These are phyloP conservation scores for Aleiodes sp. DNA, from an alignment of 1,140 invertebrate genomes.

Conservation along the genomic window DNA sequence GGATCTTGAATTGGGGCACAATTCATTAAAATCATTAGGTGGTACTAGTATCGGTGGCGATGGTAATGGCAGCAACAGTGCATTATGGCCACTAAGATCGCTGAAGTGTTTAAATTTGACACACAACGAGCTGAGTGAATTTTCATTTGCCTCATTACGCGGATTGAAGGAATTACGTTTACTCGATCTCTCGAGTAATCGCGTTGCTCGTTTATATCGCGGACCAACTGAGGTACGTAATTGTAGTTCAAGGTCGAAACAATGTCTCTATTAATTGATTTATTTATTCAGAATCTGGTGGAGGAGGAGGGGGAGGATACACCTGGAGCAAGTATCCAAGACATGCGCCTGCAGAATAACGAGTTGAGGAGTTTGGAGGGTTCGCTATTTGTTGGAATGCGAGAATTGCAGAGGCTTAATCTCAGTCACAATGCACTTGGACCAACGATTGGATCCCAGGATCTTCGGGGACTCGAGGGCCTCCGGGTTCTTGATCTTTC, in stretches of 20 bases:
- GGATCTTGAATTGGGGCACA: conserved; percentile 75
- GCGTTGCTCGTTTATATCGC: conserved; percentile 73
- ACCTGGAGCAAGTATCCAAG: conserved; percentile 70
- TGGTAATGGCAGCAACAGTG: conserved; percentile 69
- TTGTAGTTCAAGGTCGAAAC: not conserved
- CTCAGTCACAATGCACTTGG: conserved; percentile 77
- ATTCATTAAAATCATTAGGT: conserved; percentile 72
- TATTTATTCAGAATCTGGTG: conserved; percentile 71
- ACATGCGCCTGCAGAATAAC: conserved; percentile 79
- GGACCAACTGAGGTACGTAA: conserved; percentile 71
- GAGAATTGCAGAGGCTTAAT: conserved; percentile 75
- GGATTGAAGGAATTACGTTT: conserved; percentile 73
- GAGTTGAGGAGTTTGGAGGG: conserved; percentile 75
- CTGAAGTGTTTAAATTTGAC: conserved; percentile 77
- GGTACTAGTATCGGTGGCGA: conserved; percentile 47
- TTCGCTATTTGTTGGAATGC: conserved; percentile 75
- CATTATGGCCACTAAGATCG: conserved; percentile 73
- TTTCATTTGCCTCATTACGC: conserved; percentile 79
- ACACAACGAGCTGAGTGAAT: conserved; percentile 78
- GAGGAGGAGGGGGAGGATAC: conserved; percentile 71
- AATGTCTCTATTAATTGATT: conserved; percentile 1
- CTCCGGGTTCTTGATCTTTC: conserved; percentile 79
- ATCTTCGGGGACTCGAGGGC: conserved; percentile 77
- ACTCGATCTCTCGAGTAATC: conserved; percentile 80
- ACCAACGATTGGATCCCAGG: conserved; percentile 75